Conservation (phyloP, 2,888 invertebrate species). For the Eudemis profundana region DNA sequence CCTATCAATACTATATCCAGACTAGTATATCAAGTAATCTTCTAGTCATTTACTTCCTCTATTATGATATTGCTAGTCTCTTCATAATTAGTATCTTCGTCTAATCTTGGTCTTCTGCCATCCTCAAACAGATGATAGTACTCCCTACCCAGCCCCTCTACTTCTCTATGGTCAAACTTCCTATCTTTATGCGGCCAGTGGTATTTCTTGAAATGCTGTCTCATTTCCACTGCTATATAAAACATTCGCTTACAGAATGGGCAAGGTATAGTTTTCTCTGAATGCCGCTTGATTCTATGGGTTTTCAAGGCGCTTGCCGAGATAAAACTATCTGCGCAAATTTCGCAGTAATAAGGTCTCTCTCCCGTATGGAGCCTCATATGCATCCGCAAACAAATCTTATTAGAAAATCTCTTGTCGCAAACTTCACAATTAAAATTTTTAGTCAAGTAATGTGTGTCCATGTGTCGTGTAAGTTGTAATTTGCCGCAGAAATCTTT, state of each 20-base stretch:
- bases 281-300: slow-evolving; percentile 59
- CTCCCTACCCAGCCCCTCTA: slow-evolving; percentile 51
- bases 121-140: slow-evolving; percentile 59
- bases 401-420: slow-evolving; percentile 38
- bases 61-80: slow-evolving; percentile 34
- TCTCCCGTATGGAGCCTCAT: slow-evolving; percentile 61
- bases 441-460: slow-evolving; percentile 33
- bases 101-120: slow-evolving; percentile 49
- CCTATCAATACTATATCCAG: no score
- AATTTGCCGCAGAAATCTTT: slow-evolving; percentile 52
- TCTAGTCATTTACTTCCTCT: slow-evolving; percentile 34
- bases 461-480: slow-evolving; percentile 35
- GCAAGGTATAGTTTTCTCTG: slow-evolving; percentile 58
- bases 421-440: slow-evolving; percentile 32
- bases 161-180: slow-evolving; percentile 58
- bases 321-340: slow-evolving; percentile 60
- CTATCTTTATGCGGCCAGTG: slow-evolving; percentile 60
- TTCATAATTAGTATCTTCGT: slow-evolving; percentile 25
- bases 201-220: slow-evolving; percentile 61
- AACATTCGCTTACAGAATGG: slow-evolving; percentile 61
- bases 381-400: slow-evolving; percentile 57
- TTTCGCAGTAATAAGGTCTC: slow-evolving; percentile 59
- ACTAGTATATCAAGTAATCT: neutral
- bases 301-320: slow-evolving; percentile 63
- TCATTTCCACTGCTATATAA: slow-evolving; percentile 59